Conservation (phyloP, 2,888 invertebrate species). For the Malachius bipustulatus region DNA sequence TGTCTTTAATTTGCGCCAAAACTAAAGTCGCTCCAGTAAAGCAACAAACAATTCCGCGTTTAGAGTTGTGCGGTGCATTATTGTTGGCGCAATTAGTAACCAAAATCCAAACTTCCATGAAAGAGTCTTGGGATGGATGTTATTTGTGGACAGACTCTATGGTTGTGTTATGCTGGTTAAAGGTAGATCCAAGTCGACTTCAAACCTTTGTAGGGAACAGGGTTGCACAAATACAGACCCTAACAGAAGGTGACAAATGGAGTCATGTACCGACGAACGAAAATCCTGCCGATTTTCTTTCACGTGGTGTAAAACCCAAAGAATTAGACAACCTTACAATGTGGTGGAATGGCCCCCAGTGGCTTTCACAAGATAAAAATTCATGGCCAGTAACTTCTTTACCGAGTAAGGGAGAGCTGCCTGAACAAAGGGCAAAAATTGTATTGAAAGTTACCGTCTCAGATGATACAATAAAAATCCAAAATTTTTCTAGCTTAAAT, state of each 20-base stretch:
- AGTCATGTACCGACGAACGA: constrained; percentile 14
- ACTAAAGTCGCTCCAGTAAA: constrained; percentile 17
- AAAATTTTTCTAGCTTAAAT: background rate
- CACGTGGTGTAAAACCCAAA: constrained; percentile 14
- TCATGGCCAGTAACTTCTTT: too few species aligned
- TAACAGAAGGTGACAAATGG: constrained; percentile 12
- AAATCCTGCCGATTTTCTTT: constrained; percentile 18
- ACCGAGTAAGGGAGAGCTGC: too few species aligned
- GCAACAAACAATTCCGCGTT: constrained; percentile 15
- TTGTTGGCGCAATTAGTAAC: constrained; percentile 13
- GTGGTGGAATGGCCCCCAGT: constrained; percentile 18
- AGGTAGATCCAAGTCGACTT: constrained; percentile 13
- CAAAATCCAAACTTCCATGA: constrained; percentile 14
- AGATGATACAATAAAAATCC: too few species aligned
- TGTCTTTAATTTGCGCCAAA: constrained; percentile 12
- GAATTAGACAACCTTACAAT: constrained; percentile 9
- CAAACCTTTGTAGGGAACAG: constrained; percentile 18
- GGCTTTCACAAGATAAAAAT: too few species aligned
- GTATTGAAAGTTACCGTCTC: too few species aligned
- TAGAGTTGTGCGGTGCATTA: constrained; percentile 17
- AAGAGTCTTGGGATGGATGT: constrained; percentile 7
- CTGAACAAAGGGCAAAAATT: too few species aligned
- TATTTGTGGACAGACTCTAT: too few species aligned
- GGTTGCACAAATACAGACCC: constrained; percentile 17
- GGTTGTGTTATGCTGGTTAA: constrained; percentile 17